Conservation (phyloP, 2,888 invertebrate genomes). For the Epirrita christyi region DNA sequence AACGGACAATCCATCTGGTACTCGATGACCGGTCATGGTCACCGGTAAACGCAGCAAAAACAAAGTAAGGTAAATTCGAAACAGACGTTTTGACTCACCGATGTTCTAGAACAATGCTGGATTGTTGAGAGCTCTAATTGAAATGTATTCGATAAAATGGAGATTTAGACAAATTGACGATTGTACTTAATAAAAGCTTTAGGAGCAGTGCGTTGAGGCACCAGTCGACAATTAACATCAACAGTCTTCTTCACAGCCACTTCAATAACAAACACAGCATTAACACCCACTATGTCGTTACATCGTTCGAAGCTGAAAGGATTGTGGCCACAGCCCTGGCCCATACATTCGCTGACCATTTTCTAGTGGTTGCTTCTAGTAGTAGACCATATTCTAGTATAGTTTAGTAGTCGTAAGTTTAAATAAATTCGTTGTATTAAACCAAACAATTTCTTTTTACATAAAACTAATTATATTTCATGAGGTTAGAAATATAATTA, state of each 20-base stretch:
- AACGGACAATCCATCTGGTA: constrained; percentile 60
- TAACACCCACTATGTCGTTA: not conserved
- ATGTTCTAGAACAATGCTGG: constrained; percentile 33
- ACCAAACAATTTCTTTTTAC: too few relatives aligned
- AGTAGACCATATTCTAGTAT: too few relatives aligned
- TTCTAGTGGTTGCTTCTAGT: too few relatives aligned
- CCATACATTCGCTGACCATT: too few relatives aligned
- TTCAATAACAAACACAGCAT: not conserved
- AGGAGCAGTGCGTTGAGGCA: constrained; percentile 1
- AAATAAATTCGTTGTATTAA: too few relatives aligned
- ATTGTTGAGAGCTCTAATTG: constrained; percentile 30
- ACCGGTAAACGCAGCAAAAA: constrained; percentile 40
- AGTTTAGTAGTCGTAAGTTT: too few relatives aligned
- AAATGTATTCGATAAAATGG: constrained; percentile 25
- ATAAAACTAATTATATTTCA: too few relatives aligned
- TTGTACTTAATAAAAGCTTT: constrained; percentile 22
- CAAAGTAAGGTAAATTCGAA: constrained; percentile 43
- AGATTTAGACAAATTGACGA: constrained; percentile 11
- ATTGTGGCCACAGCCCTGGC: too few relatives aligned
- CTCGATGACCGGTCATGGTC: constrained; percentile 53
- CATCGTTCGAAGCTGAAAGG: not conserved
- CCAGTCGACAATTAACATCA: not conserved
- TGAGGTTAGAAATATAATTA: too few relatives aligned
- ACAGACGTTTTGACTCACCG: constrained; percentile 41
- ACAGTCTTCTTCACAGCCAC: constrained; percentile 2